These are phyloP conservation scores for Telmatochromis sp. DNA, from an alignment of 2,113 vertebrate species.

Conservation along the genomic window DNA sequence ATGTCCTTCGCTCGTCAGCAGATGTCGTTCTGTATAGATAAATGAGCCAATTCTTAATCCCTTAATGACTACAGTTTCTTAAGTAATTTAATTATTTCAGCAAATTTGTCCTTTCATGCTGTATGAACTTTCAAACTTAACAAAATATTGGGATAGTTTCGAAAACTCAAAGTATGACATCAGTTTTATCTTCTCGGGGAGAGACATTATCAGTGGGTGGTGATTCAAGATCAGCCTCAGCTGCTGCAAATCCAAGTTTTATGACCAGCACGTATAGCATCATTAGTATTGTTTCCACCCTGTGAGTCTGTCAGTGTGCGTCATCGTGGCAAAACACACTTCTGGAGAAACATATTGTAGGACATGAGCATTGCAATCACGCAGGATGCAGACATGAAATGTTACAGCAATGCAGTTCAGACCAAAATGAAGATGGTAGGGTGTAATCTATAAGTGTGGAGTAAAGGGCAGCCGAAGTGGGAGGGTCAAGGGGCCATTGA, in stretches of 20 bases:
- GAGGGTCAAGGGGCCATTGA: background rate
- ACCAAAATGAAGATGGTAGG: background rate
- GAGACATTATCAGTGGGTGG: background rate
- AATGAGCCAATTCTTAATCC: conserved; percentile 34
- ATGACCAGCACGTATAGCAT: background rate
- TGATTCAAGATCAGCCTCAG: background rate
- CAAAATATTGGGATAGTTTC: background rate
- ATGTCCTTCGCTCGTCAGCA: conserved; percentile 32
- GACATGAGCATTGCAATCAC: background rate
- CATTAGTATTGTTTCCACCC: background rate
- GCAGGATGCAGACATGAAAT: background rate
- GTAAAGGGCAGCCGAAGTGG: background rate
- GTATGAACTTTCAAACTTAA: background rate
- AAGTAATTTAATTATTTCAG: conserved; percentile 3
- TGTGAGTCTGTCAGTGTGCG: background rate
- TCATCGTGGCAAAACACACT: background rate
- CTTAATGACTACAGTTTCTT: conserved; percentile 25
- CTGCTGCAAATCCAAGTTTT: background rate
- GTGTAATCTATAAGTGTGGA: background rate
- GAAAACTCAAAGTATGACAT: background rate
- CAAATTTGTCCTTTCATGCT: background rate
- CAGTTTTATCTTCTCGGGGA: background rate
- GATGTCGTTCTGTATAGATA: conserved; percentile 12
- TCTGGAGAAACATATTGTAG: background rate
- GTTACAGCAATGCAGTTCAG: background rate